Evolutionary conservation across 2,797 vertebrate genomes (phyloP), one percentile per base, ranked within the genome.

Genomic region (Acanthurus lineatus): DNA sequence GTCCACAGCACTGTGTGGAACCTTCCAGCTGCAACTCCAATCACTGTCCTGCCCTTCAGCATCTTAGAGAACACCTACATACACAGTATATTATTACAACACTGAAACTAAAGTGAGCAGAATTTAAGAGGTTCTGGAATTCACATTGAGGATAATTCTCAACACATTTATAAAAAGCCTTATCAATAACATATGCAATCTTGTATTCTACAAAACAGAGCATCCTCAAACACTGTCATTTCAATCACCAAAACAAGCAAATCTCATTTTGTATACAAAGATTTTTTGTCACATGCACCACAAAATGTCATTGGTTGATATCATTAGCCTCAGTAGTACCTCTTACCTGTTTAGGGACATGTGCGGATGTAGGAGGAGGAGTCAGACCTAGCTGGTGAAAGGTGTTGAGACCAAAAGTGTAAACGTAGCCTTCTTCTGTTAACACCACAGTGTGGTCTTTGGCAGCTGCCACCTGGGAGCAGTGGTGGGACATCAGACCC

Each of bases 1-100:
- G 97, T 98, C 98, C 98, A 99, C 9, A 99, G 93, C 78, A 98
- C 97, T 4, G 98, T 99, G 88, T 99, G 98, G 91, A 99, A 99
- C 91, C 96, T 96, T 91, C 97, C 98, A 76, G 97, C 97, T 83
- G 98, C 97, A 73, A 99, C 97, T 86, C 98, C 98, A 91, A 96
- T 94, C 86, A 99, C 93, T 22, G 90, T 94, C 90, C 95, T 97
- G 76, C 98, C 98, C 95, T 97, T 99, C 73, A 99, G 94, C 57
- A 89, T 93, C 94, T 98, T 99, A 87, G 96, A 97, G 81, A 97
- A 97, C 86, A 99, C 96, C 97, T 99, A 87, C 38, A 82, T 95
- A 86, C 44, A 78, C 6, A 79, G 0, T 40, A 73, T 22, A 73
- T 32, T 28, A 65, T 9, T 60, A 9, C 9, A 9, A 57, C 11